These are phyloP conservation scores for Alca torda DNA, from an alignment of 2,797 vertebrate species.

Conservation along the genomic window DNA sequence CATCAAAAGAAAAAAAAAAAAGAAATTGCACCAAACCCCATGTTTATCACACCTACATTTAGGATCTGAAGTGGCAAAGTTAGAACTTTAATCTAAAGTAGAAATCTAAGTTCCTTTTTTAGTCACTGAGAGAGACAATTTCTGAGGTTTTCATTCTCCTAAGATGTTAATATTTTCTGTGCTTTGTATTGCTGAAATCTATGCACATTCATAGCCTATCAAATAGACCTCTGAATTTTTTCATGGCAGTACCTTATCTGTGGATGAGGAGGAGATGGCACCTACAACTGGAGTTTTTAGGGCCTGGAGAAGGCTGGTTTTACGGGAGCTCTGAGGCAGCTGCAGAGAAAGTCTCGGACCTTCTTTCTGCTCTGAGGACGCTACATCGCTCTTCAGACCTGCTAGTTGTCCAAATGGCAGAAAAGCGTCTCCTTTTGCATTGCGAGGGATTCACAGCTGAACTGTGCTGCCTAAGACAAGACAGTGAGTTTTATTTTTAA, in stretches of 20 bases:
- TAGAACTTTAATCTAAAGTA: neutral
- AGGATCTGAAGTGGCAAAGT: neutral
- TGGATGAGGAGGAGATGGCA: neutral
- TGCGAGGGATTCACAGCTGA: neutral
- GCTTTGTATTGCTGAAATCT: neutral
- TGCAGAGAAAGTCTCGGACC: neutral
- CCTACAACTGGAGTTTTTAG: neutral
- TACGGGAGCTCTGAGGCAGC: neutral
- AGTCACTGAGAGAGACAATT: neutral
- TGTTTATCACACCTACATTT: neutral
- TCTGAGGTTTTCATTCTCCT: neutral
- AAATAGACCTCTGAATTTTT: neutral
- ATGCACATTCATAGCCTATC: neutral
- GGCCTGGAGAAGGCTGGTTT: neutral
- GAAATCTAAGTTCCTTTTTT: neutral
- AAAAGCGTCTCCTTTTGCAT: neutral
- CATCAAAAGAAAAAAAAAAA: neutral
- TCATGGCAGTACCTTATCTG: neutral
- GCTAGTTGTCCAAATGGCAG: neutral
- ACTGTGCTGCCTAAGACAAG: neutral
- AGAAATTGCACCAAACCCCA: neutral
- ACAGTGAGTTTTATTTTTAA: neutral
- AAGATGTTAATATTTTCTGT: neutral
- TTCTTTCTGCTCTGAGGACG: neutral
- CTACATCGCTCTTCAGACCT: neutral